Conservation (phyloP, 2,888 invertebrate species). For the Sarcophaga subvicina region DNA sequence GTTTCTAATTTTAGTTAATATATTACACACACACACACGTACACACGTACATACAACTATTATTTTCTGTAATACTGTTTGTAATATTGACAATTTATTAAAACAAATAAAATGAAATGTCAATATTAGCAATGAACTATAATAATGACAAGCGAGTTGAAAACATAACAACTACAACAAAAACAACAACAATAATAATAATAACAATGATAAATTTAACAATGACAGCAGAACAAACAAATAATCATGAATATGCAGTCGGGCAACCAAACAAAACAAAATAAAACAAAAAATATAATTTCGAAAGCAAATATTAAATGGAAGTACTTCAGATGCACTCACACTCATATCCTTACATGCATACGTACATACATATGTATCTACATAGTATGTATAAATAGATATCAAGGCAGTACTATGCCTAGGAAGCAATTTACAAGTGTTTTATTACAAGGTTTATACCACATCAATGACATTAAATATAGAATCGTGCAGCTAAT, state of each 20-base stretch:
- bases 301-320: not conserved
- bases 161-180: not conserved
- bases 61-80: constrained; percentile 14
- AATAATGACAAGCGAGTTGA: constrained; percentile 44
- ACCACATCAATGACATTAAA: too few species aligned
- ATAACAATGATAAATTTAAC: constrained; percentile 4
- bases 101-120: constrained; percentile 56
- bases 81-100: constrained; percentile 58
- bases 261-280: not conserved
- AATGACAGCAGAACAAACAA: constrained; percentile 15
- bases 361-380: too few species aligned
- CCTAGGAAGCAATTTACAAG: too few species aligned
- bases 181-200: not conserved
- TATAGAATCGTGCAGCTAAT: too few species aligned
- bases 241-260: not conserved
- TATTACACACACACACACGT: not conserved
- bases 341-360: too few species aligned
- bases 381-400: too few species aligned
- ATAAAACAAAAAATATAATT: not conserved
- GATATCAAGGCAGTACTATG: too few species aligned
- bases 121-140: constrained; percentile 62
- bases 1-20: not conserved
- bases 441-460: too few species aligned
- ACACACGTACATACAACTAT: not conserved
- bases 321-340: not conserved